phyloP scores from a whole-genome alignment of 2,113 vertebrate species.

The Zosterops japonicus region DNA sequence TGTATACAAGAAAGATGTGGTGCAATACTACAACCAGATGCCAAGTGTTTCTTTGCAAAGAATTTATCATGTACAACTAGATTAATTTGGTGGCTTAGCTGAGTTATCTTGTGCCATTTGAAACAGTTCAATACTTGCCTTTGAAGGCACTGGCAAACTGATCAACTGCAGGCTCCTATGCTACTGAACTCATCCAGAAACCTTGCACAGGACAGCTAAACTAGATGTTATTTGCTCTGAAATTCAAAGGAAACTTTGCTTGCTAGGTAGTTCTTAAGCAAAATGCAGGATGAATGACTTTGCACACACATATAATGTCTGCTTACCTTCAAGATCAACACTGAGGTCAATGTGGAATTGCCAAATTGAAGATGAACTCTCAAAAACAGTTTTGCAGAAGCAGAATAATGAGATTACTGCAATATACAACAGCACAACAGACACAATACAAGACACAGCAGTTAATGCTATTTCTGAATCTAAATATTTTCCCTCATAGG shows the following conservation, averaged over 20 bases:
- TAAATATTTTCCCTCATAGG: background rate
- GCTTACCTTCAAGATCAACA: background rate
- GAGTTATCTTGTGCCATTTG: background rate
- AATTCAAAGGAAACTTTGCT: background rate
- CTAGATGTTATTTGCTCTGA: background rate
- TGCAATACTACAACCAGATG: background rate
- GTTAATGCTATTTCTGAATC: background rate
- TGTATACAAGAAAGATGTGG: background rate
- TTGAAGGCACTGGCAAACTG: background rate
- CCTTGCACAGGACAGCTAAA: background rate
- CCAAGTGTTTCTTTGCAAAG: background rate
- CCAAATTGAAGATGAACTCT: background rate
- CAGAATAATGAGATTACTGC: background rate
- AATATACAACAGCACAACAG: background rate
- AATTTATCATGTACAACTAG: background rate
- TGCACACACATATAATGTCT: accelerated
- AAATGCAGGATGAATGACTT: background rate
- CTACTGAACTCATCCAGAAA: constrained; percentile 6
- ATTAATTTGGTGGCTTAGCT: background rate
- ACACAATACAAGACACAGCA: background rate
- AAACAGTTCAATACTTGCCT: background rate
- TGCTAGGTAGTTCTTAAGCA: background rate
- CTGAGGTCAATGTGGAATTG: background rate
- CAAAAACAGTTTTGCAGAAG: background rate
- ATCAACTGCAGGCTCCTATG: background rate